Conservation (phyloP, 2,888 invertebrate species). For the Hofmannophila pseudospretella region DNA sequence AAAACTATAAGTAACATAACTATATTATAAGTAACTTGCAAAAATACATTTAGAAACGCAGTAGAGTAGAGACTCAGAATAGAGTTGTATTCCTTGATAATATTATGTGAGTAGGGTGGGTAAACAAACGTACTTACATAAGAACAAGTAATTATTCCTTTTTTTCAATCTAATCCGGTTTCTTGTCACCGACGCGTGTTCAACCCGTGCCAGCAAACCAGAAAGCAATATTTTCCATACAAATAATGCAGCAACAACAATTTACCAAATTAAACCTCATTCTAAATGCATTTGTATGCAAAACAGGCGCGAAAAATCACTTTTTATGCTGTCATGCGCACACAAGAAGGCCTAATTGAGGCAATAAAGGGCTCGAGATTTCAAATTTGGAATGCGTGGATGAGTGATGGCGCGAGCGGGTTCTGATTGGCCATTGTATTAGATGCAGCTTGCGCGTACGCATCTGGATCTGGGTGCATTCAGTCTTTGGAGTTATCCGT, state of each 20-base stretch:
- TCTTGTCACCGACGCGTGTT: constrained; percentile 10
- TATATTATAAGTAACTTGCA: no score
- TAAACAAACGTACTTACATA: no score
- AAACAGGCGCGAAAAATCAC: constrained; percentile 16
- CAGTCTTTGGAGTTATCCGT: no score
- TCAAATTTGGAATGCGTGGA: constrained; percentile 42
- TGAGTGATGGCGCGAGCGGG: constrained; percentile 43
- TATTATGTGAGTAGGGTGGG: no score
- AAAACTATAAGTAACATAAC: no score
- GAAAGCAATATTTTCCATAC: constrained; percentile 4
- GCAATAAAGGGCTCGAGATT: constrained; percentile 19
- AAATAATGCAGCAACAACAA: constrained; percentile 18
- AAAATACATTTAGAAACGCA: no score
- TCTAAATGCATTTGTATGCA: constrained; percentile 34
- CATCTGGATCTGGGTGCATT: constrained; percentile 29
- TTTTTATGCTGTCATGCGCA: constrained; percentile 16
- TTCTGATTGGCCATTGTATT: constrained; percentile 64
- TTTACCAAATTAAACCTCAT: constrained; percentile 35
- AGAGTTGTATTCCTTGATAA: no score
- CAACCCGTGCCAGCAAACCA: constrained; percentile 9
- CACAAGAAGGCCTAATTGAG: constrained; percentile 35
- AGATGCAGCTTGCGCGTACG: constrained; percentile 41
- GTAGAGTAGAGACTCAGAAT: no score
- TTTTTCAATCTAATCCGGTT: no score
- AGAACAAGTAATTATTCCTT: no score